Base-by-base conservation (phyloP, 2,888 invertebrate species). In the Anodontia alba region DNA sequence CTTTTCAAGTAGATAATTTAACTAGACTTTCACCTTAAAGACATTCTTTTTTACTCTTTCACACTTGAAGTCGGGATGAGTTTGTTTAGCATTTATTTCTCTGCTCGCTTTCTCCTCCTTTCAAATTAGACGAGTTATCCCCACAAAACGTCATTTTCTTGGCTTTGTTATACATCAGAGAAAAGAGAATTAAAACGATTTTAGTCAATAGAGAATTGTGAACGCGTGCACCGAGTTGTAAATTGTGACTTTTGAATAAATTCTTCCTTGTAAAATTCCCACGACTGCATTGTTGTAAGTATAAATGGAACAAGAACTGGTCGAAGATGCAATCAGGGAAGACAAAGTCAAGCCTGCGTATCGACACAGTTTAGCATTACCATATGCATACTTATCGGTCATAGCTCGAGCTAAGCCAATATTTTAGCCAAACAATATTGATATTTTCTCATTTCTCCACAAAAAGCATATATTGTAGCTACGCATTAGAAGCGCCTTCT, bases 161-260 rank as follows among this genome's bases (percentile, higher is more conserved):
- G 31, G 62, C 20, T 12, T 62, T 62, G 62, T 62, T 62, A 17
- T 8, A 20, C 2, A 20, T 12, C 20, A 20, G 62, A 62, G 38
- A 23, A 62, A 31, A 33, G 62, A 8, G 62, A 62, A 62, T 62
- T 62, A 29, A 20, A 62, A 33, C 7, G 17, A 2, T 62, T 62
- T 62, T 20, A 1, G 20, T 33, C 33, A 31, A 62, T 62, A 23
- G 17, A 33, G 62, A 62, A 33, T 62, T 62, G 33, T 62, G 33
- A 62, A 62, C 62, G 62, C 62, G 62, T 62, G 62, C 62, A 62
- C 33, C 62, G 33, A 62, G 62, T 62, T 62, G 62, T 62, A 62
- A 62, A 62, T 33, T 31, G 62, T 33, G 62, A 62, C 38, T 38
- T 38, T 38, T 38, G 38, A 38, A 38, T 38, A 38, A 5, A 62